phyloP scores from a whole-genome alignment of 1,140 invertebrate genomes.

The Aphis craccivora region DNA sequence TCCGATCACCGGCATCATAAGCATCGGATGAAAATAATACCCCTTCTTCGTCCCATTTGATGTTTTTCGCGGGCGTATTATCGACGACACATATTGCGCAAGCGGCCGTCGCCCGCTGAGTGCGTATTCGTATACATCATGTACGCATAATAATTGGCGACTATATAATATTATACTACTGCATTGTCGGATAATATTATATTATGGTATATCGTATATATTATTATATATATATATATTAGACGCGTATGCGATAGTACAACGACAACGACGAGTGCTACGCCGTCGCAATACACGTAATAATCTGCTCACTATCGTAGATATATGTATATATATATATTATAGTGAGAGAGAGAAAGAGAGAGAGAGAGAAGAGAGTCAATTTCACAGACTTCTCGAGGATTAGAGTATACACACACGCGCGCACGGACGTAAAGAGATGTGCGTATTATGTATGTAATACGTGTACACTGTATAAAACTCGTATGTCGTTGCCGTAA shows the following conservation, averaged over 20 bases:
- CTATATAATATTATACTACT: background rate
- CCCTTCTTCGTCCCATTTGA: background rate
- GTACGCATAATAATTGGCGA: background rate
- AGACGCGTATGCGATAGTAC: background rate
- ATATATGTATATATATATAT: background rate
- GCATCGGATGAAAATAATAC: background rate
- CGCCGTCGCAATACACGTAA: background rate
- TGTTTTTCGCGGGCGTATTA: background rate
- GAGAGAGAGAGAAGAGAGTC: slow-evolving; percentile 33
- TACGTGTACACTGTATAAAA: background rate
- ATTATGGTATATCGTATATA: background rate
- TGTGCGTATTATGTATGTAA: background rate
- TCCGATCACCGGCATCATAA: background rate
- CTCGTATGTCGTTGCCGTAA: slow-evolving; percentile 13
- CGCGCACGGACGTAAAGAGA: background rate
- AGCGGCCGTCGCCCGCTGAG: background rate
- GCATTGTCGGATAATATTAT: background rate
- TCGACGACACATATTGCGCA: background rate
- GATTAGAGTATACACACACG: slow-evolving; percentile 7
- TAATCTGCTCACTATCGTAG: background rate
- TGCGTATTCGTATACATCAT: background rate
- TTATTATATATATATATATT: background rate
- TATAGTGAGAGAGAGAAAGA: background rate
- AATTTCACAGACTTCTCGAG: slow-evolving; percentile 41
- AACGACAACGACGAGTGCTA: background rate